Percentiles rank a stretch among this genome's conserved stretches.
phyloP scores from a whole-genome alignment of 2,113 vertebrate species.

The Pimephales promelas region DNA sequence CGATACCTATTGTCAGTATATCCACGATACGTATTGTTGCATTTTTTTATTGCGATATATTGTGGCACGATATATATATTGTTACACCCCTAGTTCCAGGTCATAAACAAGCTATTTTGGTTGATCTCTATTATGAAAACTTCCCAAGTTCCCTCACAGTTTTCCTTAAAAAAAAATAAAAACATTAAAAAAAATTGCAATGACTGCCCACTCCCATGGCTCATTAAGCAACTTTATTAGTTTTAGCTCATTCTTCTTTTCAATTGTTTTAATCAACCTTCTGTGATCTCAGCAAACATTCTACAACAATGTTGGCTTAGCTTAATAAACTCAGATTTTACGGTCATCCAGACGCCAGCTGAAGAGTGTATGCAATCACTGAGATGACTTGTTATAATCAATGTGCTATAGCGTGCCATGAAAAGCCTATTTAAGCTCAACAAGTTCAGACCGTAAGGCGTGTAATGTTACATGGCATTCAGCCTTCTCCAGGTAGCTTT shows the following conservation, averaged over 20 bases:
- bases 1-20: too few species aligned
- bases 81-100: too few species aligned
- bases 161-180: constrained; percentile 3
- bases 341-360: neutral
- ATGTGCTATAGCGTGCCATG: constrained; percentile 39
- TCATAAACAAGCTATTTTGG: too few species aligned
- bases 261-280: constrained; percentile 16
- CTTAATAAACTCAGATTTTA: constrained; percentile 46
- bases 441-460: constrained; percentile 28
- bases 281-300: neutral
- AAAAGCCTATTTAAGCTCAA: constrained; percentile 46
- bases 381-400: constrained; percentile 18
- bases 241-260: constrained; percentile 3
- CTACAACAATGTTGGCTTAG: constrained; percentile 14
- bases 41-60: too few species aligned
- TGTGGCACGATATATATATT: too few species aligned
- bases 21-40: too few species aligned
- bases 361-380: constrained; percentile 44
- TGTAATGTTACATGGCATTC: constrained; percentile 33
- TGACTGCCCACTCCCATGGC: too few species aligned
- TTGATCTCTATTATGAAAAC: neutral
- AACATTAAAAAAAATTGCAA: too few species aligned
- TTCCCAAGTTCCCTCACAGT: neutral
- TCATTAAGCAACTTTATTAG: constrained; percentile 1
- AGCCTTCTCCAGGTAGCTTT: constrained; percentile 36